These are phyloP conservation scores for Cordilura impudica DNA, from an alignment of 2,888 invertebrate genomes.

Conservation along the genomic window DNA sequence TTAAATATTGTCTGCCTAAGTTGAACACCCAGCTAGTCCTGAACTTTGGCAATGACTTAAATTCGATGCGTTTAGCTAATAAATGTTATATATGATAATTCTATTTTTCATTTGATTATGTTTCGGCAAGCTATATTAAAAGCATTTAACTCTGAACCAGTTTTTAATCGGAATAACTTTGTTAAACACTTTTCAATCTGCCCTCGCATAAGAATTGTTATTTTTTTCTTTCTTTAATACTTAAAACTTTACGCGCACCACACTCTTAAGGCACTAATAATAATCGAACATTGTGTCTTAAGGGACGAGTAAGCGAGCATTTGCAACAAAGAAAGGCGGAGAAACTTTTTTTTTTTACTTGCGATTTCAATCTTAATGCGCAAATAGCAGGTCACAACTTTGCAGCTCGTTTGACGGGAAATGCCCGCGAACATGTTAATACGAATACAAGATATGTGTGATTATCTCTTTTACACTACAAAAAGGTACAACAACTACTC, in stretches of 20 bases:
- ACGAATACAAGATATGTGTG: conserved; percentile 39
- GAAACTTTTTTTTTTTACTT: conserved; percentile 45
- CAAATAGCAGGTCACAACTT: conserved; percentile 66
- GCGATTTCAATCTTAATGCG: conserved; percentile 65
- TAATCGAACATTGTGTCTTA: conserved; percentile 55
- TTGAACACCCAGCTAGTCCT: too few species aligned
- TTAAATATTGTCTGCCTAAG: too few species aligned
- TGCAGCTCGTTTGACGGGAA: conserved; percentile 66
- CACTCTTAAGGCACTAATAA: conserved; percentile 38
- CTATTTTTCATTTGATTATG: too few species aligned
- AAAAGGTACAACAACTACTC: not conserved
- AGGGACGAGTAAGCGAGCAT: conserved; percentile 6
- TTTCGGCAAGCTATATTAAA: too few species aligned
- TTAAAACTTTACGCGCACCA: conserved; percentile 41
- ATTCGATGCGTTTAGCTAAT: too few species aligned
- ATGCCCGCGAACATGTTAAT: conserved; percentile 63
- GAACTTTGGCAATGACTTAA: too few species aligned
- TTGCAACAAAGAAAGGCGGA: conserved; percentile 59
- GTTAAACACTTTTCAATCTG: not conserved
- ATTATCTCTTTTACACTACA: conserved; percentile 61
- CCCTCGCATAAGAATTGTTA: not conserved
- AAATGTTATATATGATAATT: too few species aligned
- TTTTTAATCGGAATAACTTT: too few species aligned
- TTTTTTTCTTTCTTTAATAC: not conserved
- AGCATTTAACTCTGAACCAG: too few species aligned